These are phyloP conservation scores for Gymnocheta viridis DNA, from an alignment of 2,888 invertebrate species.

Conservation along the genomic window DNA sequence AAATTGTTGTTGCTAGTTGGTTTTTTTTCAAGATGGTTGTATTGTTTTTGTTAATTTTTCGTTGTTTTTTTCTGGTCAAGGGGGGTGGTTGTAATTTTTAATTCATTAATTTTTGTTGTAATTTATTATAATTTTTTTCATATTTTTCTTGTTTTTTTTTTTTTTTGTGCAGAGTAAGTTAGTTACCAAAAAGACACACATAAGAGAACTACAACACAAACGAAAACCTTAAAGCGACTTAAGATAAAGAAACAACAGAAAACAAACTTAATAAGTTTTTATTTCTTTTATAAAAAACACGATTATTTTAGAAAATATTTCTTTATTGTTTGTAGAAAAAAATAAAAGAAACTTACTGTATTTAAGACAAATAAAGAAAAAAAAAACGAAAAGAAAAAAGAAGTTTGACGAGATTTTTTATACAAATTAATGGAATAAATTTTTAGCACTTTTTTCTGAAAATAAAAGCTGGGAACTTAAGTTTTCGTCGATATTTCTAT, in stretches of 20 bases:
- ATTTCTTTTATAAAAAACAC: constrained; percentile 13
- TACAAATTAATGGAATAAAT: neutral
- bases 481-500: neutral
- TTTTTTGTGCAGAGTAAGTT: neutral
- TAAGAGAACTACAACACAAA: neutral
- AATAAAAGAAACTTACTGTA: neutral
- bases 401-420: constrained; percentile 49
- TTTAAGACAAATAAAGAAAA: neutral
- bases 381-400: constrained; percentile 24
- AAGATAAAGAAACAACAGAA: neutral
- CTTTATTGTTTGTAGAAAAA: neutral
- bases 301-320: constrained; percentile 3
- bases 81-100: constrained; percentile 4
- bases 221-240: neutral
- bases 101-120: constrained; percentile 4
- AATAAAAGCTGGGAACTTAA: neutral
- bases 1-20: constrained; percentile 15
- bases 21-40: constrained; percentile 2
- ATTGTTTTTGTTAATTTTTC: neutral
- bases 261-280: neutral
- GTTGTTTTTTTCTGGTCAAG: neutral
- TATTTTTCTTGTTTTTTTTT: neutral
- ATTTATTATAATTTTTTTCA: neutral
- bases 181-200: neutral
- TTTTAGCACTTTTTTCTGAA: constrained; percentile 14